Base-by-base conservation (phyloP, 1,140 invertebrate genomes). In the Panagrolaimus sp. region DNA sequence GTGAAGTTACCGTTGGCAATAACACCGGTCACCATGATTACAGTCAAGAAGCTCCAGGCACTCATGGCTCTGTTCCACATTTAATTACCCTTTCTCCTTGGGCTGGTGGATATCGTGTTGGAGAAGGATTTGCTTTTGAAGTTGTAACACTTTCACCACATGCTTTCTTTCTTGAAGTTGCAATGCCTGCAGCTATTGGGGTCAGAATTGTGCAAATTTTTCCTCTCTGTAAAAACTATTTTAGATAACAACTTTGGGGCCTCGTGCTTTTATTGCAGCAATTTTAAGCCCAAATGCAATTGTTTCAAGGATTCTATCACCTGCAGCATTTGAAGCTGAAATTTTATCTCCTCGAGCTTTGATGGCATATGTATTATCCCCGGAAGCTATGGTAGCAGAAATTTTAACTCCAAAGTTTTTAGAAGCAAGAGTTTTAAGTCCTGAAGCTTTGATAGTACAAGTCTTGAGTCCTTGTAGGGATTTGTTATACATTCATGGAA, bases 211-310 rank as follows among this genome's bases (percentile, higher is more conserved):
- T 38, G 31, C 31, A 38, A 38, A 38, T 38, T 38, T 38, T 38
- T 38, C 2, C 31, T 2, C 31, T 38, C 2, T 38, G 2, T 38
- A 4, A 38, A 38, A 38, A 4, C 31, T 7, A 38, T 4, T 38
- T 38, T 38, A 38, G 31, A 38, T 38, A 4, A 38, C 31, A 31
- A 65, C 66, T 23, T 45, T 72, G 0, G 71, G 69, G 1, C 70
- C 70, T 9, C 68, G 67, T 14, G 70, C 70, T 9, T 72, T 72
- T 65, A 31, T 72, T 4, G 57, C 70, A 14, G 46, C 70, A 42
- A 65, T 72, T 42, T 61, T 72, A 5, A 57, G 57, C 25, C 70
- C 70, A 27, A 65, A 61, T 47, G 69, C 69, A 43, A 20, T 70
- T 25, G 25, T 69, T 43, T 67, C 68, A 13, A 42, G 69, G 27